Base-by-base conservation (phyloP, 2,888 invertebrate genomes). In the Entomobrya multifasciata region DNA sequence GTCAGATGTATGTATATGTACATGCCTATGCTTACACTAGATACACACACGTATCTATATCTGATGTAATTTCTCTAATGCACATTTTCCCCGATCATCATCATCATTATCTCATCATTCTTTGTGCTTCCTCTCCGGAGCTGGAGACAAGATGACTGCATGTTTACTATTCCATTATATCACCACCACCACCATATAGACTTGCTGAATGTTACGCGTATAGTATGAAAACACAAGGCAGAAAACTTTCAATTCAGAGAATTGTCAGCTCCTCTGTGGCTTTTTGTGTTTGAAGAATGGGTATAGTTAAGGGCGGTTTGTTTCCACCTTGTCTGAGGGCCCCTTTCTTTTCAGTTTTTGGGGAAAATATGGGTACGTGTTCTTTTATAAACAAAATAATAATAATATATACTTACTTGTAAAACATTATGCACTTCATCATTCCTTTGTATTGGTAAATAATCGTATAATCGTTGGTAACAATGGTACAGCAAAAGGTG, bases 251-350 rank as follows among this genome's bases (percentile, higher is more conserved):
- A 27, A 62, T 62, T 78, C 79, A 52, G 22, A 25, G 44, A 84
- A 77, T 87, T 89, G 83, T 83, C 72, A 88, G 88, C 77, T 86
- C 86, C 74, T 84, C 88, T 89, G 89, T 89, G 78, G 86, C 30
- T 84, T 87, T 88, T 86, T 87, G 74, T 85, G 36, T 60, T 57
- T 74, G 87, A 88, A 90, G 89, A 90, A 90, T 89, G 87, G 88
- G 47, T 65, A 85, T 90, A 90, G 90, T 90, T 90, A 90, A 88
- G 88, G 91, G 91, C 89, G 90, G 90, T 91, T 91, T 90, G 90
- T 91, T 91, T 90, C 91, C 89, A 88, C 84, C 87, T 86, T 88
- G 81, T 82, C 65, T 85, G 74, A 82, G 84, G 88, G 79, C 70
- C 84, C 78, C 80, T 86, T 72, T 79, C 87, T 78, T 87, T 81